Conservation (phyloP, 1,140 invertebrate species). For the Cyphomyrmex costatus region DNA sequence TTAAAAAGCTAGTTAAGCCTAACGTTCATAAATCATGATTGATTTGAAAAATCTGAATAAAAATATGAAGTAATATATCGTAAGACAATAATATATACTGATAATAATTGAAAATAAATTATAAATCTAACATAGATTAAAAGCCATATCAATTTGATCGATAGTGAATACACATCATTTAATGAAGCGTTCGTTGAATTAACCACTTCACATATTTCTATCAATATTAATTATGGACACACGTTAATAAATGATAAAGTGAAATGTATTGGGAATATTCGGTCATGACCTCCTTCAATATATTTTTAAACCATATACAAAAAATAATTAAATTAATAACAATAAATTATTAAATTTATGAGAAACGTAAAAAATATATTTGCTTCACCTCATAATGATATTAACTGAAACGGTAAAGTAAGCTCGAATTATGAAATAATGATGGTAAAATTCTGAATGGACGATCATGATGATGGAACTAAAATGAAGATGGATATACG, state of each 20-base stretch:
- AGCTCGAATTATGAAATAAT: conserved; percentile 48
- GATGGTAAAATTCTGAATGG: conserved; percentile 34
- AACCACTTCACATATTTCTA: conserved; percentile 32
- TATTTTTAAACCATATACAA: neutral
- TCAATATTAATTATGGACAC: conserved; percentile 48
- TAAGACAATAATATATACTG: neutral
- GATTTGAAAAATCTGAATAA: neutral
- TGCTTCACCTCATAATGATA: neutral
- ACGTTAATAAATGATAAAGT: conserved; percentile 27
- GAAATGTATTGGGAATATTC: conserved; percentile 19
- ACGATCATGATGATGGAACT: conserved; percentile 43
- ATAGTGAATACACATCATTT: conserved; percentile 44
- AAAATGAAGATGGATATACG: conserved; percentile 63
- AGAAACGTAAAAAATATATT: neutral
- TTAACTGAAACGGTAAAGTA: conserved; percentile 18
- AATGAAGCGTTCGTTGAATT: conserved; percentile 35
- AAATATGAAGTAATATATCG: neutral
- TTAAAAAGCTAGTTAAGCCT: neutral
- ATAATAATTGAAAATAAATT: conserved; percentile 10
- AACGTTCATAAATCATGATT: neutral
- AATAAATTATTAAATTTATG: neutral
- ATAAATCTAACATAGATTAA: conserved; percentile 34
- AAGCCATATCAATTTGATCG: conserved; percentile 33
- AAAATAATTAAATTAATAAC: conserved; percentile 7
- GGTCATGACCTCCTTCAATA: neutral